Base-by-base conservation (phyloP, 1,140 invertebrate species). In the Plectrocnemia conspersa region DNA sequence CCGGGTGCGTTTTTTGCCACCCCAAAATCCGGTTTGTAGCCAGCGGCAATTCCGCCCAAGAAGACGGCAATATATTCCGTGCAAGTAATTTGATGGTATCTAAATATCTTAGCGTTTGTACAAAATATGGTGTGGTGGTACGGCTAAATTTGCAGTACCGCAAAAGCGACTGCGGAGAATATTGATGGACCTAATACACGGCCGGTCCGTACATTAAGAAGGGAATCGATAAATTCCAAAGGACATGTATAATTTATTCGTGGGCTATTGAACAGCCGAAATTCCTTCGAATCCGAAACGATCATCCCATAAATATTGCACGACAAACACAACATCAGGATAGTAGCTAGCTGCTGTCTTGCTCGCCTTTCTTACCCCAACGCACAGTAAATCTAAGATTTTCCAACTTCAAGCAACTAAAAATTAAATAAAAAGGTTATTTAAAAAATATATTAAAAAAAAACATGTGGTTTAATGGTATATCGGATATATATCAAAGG, bases 201-300 rank as follows among this genome's bases (percentile, higher is more conserved):
- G 21, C 33, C 21, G 35, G 35, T 38, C 35, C 35, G 35, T 15
- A 38, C 35, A 38, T 38, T 38, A 38, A 38, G 32, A 7, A n/a
- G 5, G 7, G 29, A 38, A 50, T 50, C 47, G 47, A 50, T 50
- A 50, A 56, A 46, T 59, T 54, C 46, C 40, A 59, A 35, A 33
- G 49, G 54, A 59, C 58, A 55, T 48, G 32, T 53, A 56, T 60
- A 60, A 60, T 60, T 60, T 60, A 60, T 60, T 59, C 58, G 27
- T 48, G 42, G 42, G 33, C 58, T 41, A 47, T 40, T 55, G 57
- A 60, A 52, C 35, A 33, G 22, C 40, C 47, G 27, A 47, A 55
- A 59, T 59, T 48, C 52, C 46, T 47, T 11, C 52, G 44, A 56
- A 60, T 56, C 58, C 57, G 41, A 48, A 40, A 38, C 52, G 52